Conservation (phyloP, 2,797 vertebrate genomes). For the Gymnocypris eckloni region DNA sequence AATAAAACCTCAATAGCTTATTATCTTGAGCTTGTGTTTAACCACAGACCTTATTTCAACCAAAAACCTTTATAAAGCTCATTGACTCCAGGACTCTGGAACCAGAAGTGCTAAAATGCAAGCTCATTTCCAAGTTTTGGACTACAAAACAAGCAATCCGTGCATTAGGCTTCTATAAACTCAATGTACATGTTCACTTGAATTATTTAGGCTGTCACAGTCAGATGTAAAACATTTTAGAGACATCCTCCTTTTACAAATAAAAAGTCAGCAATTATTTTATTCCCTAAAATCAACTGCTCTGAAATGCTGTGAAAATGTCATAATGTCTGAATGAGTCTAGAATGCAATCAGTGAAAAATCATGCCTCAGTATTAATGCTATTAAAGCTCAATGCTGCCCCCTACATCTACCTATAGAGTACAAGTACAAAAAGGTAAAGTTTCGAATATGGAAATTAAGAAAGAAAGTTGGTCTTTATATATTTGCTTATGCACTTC, state of each 20-base stretch:
- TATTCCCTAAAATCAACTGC: neutral
- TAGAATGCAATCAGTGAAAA: neutral
- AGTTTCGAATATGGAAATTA: neutral
- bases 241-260: neutral
- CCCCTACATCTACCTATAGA: neutral
- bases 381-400: conserved; percentile 1
- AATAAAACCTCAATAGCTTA: neutral
- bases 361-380: too few relatives aligned
- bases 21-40: neutral
- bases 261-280: neutral
- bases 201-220: neutral
- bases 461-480: neutral
- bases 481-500: neutral
- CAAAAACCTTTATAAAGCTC: neutral
- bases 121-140: too few relatives aligned
- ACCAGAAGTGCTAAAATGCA: neutral
- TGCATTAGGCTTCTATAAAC: neutral
- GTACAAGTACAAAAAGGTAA: neutral
- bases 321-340: neutral
- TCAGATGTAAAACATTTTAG: neutral
- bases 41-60: neutral
- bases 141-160: neutral
- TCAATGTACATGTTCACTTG: neutral
- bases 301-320: neutral
- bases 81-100: neutral